Base-by-base conservation (phyloP, 2,888 invertebrate species). In the Drosophila picticornis region DNA sequence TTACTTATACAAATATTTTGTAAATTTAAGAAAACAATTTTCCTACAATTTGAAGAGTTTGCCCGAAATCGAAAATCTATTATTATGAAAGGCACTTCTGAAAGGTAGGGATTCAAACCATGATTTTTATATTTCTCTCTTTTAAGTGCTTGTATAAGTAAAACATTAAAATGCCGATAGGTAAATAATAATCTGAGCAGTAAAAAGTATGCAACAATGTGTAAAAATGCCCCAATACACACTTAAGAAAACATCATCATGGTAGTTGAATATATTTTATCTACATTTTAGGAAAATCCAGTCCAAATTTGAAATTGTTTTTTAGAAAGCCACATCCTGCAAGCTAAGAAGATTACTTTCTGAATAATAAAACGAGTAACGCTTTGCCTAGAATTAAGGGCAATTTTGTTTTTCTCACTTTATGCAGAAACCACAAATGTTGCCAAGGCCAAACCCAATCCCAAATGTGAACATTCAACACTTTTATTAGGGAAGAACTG, bases 401-500 rank as follows among this genome's bases (percentile, higher is more conserved):
- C 6, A 13, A 43, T 1, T 43, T 22, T 43, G 13, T 22, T 43
- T 43, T 22, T 43, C n/a, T n/a, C 4, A n/a, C 40, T 40, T n/a
- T 40, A n/a, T n/a, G n/a, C 10, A 38, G n/a, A 53, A 31, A 27
- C 25, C 57, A 72, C 63, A 67, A 69, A 63, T 62, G 59, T 51
- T 43, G 60, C 51, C 5, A 38, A 29, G 9, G 22, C 27, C 46
- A 56, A 38, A 38, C 6, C 10, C 25, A 31, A 48, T 25, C n/a
- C 29, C 72, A 76, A 79, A 78, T 78, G 53, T 66, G 60, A 29
- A 46, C 57, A 57, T 62, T 69, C 56, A 69, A 77, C 64, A 79
- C 72, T 81, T 87, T 78, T 83, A 81, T 81, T 89, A 83, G 77
- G 81, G 73, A 77, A 81, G 74, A 72, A 68, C 77, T 77, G 72